Percentiles rank a stretch among this genome's conserved stretches.
Evolutionary conservation across 2,113 vertebrate genomes (phyloP).

Genomic region (Melanotaenia duboulayi): DNA sequence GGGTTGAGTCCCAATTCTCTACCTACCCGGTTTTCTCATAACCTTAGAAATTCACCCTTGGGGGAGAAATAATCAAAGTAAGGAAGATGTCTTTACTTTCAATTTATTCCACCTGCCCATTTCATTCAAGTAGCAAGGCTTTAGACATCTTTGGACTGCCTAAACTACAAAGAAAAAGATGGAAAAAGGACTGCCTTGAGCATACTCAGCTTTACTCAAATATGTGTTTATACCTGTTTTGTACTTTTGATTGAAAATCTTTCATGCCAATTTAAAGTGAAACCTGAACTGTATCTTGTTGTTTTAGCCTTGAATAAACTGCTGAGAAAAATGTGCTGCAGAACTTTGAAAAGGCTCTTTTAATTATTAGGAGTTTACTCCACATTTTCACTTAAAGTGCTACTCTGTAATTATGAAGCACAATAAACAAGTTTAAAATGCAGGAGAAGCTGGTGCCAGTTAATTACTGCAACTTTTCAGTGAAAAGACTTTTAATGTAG

Average conservation of each 20-base stretch:
- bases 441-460: background rate
- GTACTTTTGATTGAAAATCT: background rate
- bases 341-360: no score
- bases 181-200: conserved; percentile 2
- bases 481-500: background rate
- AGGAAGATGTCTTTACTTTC: background rate
- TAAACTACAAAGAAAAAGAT: background rate
- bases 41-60: conserved; percentile 13
- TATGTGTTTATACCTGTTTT: background rate
- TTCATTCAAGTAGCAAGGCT: conserved; percentile 4
- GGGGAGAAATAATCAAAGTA: conserved; percentile 24
- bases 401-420: background rate
- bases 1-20: conserved; percentile 27
- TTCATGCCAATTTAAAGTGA: background rate
- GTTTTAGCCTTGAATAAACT: background rate
- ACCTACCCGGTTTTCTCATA: background rate
- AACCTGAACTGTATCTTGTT: background rate
- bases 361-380: no score
- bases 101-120: background rate
- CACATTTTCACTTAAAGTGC: no score
- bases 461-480: background rate
- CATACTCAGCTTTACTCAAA: background rate
- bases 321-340: no score
- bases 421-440: background rate
- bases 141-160: conserved; percentile 10